These are phyloP conservation scores for Himalopsyche kuldschensis DNA, from an alignment of 2,888 invertebrate genomes.

Conservation along the genomic window DNA sequence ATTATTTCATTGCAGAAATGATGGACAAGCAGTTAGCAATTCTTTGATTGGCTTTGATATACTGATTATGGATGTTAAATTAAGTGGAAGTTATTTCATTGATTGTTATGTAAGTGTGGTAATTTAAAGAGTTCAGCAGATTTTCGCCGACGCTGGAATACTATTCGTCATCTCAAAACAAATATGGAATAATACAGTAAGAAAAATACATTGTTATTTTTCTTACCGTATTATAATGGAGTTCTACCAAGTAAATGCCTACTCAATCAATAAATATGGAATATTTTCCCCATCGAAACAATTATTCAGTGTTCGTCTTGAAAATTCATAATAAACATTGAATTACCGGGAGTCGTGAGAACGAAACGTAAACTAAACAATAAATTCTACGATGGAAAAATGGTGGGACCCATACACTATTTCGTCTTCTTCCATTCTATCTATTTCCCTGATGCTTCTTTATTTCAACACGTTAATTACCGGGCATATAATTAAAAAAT, in stretches of 20 bases:
- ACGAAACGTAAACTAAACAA: slow-evolving; percentile 14
- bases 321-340: not conserved
- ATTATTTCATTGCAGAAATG: not conserved
- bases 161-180: no score
- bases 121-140: no score
- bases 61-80: not conserved
- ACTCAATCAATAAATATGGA: no score
- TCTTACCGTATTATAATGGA: no score
- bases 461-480: not conserved
- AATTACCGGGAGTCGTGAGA: slow-evolving; percentile 14
- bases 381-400: slow-evolving; percentile 10
- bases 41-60: not conserved
- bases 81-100: no score
- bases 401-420: slow-evolving; percentile 11
- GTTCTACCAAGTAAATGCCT: no score
- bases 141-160: no score
- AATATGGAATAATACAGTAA: no score
- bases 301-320: not conserved
- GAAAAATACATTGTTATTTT: no score
- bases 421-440: slow-evolving; percentile 8
- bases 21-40: not conserved
- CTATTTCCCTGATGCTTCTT: not conserved
- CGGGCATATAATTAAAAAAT: no score
- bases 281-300: not conserved
- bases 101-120: no score